A percentile compares a stretch with the other conserved stretches of the same genome.
phyloP scores from a whole-genome alignment of 1,140 invertebrate genomes.

The Drosophila mojavensis region DNA sequence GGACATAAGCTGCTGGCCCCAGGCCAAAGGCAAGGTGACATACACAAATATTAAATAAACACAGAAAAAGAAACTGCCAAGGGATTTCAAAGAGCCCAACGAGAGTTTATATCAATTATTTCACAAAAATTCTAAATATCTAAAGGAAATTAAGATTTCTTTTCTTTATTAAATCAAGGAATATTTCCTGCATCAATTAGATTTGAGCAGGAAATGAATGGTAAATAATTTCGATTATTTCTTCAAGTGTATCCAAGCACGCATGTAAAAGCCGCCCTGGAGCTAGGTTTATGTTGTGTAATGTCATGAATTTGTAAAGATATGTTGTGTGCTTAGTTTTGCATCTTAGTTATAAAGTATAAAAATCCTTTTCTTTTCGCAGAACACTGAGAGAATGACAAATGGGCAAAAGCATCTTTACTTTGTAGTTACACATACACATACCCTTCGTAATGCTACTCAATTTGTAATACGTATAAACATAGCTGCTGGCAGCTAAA shows the following conservation, averaged over 20 bases:
- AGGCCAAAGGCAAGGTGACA: constrained; percentile 58
- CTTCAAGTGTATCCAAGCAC: constrained; percentile 11
- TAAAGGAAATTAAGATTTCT: background rate
- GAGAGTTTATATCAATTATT: background rate
- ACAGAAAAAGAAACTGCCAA: constrained; percentile 3
- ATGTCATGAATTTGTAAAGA: constrained; percentile 23
- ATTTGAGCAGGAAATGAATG: background rate
- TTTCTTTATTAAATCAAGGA: background rate
- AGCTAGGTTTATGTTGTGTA: constrained; percentile 7
- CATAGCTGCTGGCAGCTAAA: constrained; percentile 23
- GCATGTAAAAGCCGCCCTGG: background rate
- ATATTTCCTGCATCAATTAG: background rate
- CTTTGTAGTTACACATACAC: constrained; percentile 10
- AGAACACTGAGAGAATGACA: constrained; percentile 7
- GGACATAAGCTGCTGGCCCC: constrained; percentile 11
- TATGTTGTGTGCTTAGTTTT: constrained; percentile 12
- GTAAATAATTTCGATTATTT: background rate
- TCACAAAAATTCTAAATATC: background rate
- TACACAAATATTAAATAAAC: constrained; percentile 51
- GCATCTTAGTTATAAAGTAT: background rate
- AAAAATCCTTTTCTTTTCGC: background rate
- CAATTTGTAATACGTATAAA: constrained; percentile 62
- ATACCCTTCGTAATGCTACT: constrained; percentile 21
- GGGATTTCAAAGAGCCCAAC: too few species aligned
- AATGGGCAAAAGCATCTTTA: constrained; percentile 49